These are phyloP conservation scores for Prionace glauca DNA, from an alignment of 2,797 vertebrate species.

Conservation along the genomic window DNA sequence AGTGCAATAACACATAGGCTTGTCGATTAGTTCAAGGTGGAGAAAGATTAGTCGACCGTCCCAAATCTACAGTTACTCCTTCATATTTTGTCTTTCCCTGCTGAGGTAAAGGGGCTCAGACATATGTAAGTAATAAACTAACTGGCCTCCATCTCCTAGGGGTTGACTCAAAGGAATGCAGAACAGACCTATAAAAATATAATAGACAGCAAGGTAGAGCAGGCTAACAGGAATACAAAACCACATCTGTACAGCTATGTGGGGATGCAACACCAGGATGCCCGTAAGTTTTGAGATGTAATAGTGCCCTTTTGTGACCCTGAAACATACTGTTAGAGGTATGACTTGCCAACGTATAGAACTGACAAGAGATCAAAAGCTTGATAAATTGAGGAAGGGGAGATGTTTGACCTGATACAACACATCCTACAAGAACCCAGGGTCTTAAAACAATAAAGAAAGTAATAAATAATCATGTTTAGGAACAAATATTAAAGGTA, in stretches of 20 bases:
- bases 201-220: conserved; percentile 74
- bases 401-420: conserved; percentile 78
- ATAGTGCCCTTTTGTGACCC: conserved; percentile 67
- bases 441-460: conserved; percentile 81
- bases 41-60: conserved; percentile 81
- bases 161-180: conserved; percentile 93
- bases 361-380: conserved; percentile 88
- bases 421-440: conserved; percentile 74
- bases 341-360: conserved; percentile 64
- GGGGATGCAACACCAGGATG: conserved; percentile 55
- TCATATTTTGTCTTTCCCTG: conserved; percentile 92
- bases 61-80: conserved; percentile 69
- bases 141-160: conserved; percentile 83
- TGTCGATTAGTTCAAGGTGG: conserved; percentile 99
- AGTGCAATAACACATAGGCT: conserved; percentile 74
- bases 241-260: conserved; percentile 65
- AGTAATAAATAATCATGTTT: conserved; percentile 54
- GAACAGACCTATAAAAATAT: conserved; percentile 99
- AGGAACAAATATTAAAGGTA: conserved; percentile 26
- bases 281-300: conserved; percentile 58
- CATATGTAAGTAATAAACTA: conserved; percentile 99
- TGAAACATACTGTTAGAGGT: conserved; percentile 63
- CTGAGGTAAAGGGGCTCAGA: conserved; percentile 86
- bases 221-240: conserved; percentile 64
- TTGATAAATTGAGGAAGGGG: conserved; percentile 86